These are phyloP conservation scores for Galagoides demidoff DNA, from an alignment of 2,797 vertebrate species.

Conservation along the genomic window DNA sequence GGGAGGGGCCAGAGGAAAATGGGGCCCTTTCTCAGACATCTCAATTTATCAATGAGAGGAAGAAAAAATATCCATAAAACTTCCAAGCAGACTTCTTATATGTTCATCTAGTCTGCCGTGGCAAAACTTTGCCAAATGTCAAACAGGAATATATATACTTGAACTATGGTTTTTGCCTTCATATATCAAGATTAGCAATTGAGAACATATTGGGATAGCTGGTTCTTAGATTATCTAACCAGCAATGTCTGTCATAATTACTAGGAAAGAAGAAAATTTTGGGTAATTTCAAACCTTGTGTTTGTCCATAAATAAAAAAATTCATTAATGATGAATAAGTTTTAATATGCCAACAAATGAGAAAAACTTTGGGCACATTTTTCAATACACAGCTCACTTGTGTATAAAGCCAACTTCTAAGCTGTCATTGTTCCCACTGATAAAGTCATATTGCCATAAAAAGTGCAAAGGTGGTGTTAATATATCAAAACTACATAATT, in stretches of 20 bases:
- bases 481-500: not conserved
- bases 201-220: not conserved
- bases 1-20: not conserved
- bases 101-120: not conserved
- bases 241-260: not conserved
- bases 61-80: not conserved
- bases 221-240: not conserved
- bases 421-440: not conserved
- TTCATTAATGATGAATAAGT: slow-evolving; percentile 11
- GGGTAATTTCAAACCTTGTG: not conserved
- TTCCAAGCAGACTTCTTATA: not conserved
- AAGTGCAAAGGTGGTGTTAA: not conserved
- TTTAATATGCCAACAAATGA: not conserved
- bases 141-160: not conserved
- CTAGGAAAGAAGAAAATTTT: slow-evolving; percentile 7
- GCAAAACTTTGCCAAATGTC: not conserved
- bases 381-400: not conserved
- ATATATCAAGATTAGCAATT: not conserved
- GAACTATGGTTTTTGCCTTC: not conserved
- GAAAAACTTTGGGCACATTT: not conserved
- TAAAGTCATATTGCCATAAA: not conserved
- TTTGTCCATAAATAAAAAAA: not conserved
- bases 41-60: not conserved
- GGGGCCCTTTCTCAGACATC: not conserved
- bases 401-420: not conserved